Percentiles rank a stretch among this genome's conserved stretches.
phyloP scores from a whole-genome alignment of 2,888 invertebrate genomes.

The Synanthedon myopaeformis region DNA sequence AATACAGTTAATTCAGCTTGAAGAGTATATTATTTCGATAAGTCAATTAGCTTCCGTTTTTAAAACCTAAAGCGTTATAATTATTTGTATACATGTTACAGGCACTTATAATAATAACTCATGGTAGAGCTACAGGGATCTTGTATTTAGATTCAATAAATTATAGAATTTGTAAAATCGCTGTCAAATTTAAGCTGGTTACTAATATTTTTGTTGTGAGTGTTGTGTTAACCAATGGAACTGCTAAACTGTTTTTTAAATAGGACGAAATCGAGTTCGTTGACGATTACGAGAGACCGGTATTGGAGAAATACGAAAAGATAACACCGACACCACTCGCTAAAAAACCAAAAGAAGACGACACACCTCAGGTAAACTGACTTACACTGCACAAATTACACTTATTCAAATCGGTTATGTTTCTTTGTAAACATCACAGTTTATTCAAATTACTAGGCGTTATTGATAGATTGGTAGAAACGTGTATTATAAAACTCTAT shows the following conservation, averaged over 20 bases:
- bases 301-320: constrained; percentile 79
- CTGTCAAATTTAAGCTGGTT: constrained; percentile 16
- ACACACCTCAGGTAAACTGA: constrained; percentile 57
- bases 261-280: constrained; percentile 65
- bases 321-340: constrained; percentile 64
- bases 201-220: constrained; percentile 25
- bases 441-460: not conserved
- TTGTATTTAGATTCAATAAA: not conserved
- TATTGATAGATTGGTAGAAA: not conserved
- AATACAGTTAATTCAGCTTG: too few relatives aligned
- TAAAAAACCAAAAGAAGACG: constrained; percentile 62
- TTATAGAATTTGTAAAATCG: not conserved
- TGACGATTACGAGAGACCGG: constrained; percentile 83
- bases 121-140: too few relatives aligned
- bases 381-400: constrained; percentile 17
- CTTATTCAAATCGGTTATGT: constrained; percentile 7
- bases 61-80: too few relatives aligned
- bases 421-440: too few relatives aligned
- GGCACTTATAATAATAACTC: too few relatives aligned
- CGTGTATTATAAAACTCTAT: not conserved
- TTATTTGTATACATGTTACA: too few relatives aligned
- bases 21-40: too few relatives aligned
- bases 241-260: constrained; percentile 51
- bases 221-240: constrained; percentile 37
- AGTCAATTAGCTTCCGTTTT: too few relatives aligned